A percentile compares a stretch with the other conserved stretches of the same genome.
These are phyloP conservation scores for Camponotus fellah DNA, from an alignment of 2,888 invertebrate species.

Conservation along the genomic window DNA sequence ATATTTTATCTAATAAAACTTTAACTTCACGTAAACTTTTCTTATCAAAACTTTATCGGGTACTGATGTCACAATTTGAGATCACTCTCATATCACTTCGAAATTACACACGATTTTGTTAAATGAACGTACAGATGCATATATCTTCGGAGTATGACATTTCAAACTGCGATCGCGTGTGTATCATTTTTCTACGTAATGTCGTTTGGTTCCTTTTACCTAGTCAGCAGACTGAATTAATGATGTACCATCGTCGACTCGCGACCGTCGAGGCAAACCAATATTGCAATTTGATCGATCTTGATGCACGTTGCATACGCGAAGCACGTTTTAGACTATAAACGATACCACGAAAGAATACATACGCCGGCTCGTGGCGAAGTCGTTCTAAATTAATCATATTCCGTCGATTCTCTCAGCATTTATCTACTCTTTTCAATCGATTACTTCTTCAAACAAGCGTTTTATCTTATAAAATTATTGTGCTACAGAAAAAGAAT, in stretches of 20 bases:
- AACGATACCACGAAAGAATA: slow-evolving; percentile 21
- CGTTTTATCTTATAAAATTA: slow-evolving; percentile 21
- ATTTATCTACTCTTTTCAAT: slow-evolving; percentile 5
- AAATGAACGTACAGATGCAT: slow-evolving; percentile 5
- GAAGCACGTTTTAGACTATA: slow-evolving; percentile 33
- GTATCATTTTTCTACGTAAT: slow-evolving; percentile 24
- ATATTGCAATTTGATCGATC: slow-evolving; percentile 41
- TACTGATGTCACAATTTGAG: neutral
- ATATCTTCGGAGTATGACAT: slow-evolving; percentile 35
- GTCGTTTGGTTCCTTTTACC: slow-evolving; percentile 36
- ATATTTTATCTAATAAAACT: neutral
- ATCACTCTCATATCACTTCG: neutral
- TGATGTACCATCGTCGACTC: slow-evolving; percentile 21
- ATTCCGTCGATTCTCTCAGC: neutral
- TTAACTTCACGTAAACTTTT: slow-evolving; percentile 3
- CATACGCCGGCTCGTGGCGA: neutral
- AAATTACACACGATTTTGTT: slow-evolving; percentile 4
- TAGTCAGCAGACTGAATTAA: slow-evolving; percentile 38
- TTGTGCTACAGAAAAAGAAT: neutral
- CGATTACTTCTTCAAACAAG: neutral
- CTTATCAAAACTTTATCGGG: neutral
- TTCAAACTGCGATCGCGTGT: slow-evolving; percentile 44
- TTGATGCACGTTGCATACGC: slow-evolving; percentile 24
- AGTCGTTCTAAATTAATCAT: slow-evolving; percentile 45
- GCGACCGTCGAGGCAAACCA: slow-evolving; percentile 29